Evolutionary conservation across 2,113 vertebrate species (phyloP).

Genomic region (Heterochromis multidens): DNA sequence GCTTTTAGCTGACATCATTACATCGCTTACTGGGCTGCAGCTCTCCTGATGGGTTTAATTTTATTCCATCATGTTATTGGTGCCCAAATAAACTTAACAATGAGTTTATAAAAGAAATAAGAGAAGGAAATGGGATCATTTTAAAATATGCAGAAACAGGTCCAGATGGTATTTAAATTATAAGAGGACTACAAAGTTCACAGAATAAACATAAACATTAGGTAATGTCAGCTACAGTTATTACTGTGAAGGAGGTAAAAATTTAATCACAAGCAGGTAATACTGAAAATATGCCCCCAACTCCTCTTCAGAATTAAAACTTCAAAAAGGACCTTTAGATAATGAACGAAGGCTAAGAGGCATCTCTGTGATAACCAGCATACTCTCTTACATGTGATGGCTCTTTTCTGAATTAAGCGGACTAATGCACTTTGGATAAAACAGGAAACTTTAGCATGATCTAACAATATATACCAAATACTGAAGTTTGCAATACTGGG

Average conservation of each 20-base stretch:
- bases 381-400: not conserved
- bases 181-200: not conserved
- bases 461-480: not conserved
- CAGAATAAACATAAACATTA: not conserved
- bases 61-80: not conserved
- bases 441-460: not conserved
- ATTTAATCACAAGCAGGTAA: not conserved
- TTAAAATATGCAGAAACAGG: not conserved
- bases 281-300: not conserved
- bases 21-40: not conserved
- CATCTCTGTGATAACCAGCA: not conserved
- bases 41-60: not conserved
- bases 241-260: not conserved
- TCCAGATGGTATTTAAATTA: not conserved
- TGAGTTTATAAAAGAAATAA: not conserved
- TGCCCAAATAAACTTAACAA: not conserved
- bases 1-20: not conserved
- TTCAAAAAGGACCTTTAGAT: not conserved
- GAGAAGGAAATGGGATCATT: not conserved
- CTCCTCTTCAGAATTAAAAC: not conserved
- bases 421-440: not conserved
- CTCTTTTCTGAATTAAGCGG: not conserved
- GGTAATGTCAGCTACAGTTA: not conserved
- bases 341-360: not conserved
- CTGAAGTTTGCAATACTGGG: not conserved